A percentile compares a stretch with the other conserved stretches of the same genome.
Evolutionary conservation across 1,140 invertebrate species (phyloP).

Genomic region (Rhopalosiphum maidis): DNA sequence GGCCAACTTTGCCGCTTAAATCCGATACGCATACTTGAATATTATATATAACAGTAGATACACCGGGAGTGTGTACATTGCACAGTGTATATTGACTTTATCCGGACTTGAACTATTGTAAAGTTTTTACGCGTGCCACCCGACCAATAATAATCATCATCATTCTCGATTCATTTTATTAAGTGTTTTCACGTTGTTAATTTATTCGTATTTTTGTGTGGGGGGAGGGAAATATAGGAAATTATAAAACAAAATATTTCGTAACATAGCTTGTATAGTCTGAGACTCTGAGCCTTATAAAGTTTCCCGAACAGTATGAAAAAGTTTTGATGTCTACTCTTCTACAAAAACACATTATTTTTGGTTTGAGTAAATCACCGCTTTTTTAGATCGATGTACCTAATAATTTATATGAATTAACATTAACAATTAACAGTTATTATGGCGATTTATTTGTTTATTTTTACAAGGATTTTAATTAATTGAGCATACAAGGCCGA

Average conservation of each 20-base stretch:
- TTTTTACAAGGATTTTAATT: not conserved
- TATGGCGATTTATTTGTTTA: not conserved
- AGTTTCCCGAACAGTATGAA: not conserved
- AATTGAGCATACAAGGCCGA: not conserved
- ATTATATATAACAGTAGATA: not conserved
- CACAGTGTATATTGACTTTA: not conserved
- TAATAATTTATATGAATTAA: not conserved
- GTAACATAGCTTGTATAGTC: not conserved
- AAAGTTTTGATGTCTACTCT: not conserved
- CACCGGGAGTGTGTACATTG: not conserved
- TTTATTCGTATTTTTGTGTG: not conserved
- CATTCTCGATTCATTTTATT: not conserved
- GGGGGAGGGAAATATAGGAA: not conserved
- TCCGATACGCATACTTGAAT: not conserved
- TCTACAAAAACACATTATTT: not conserved
- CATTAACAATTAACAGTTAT: not conserved
- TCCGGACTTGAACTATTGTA: not conserved
- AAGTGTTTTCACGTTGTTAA: not conserved
- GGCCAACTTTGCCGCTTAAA: not conserved
- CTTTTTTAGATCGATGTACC: no score
- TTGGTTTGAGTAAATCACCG: not conserved
- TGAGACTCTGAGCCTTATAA: not conserved
- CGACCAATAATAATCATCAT: not conserved
- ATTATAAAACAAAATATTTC: not conserved
- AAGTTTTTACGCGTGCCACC: constrained; percentile 16